Evolutionary conservation across 2,797 vertebrate genomes (phyloP).

Genomic region (Takifugu ocellatus): DNA sequence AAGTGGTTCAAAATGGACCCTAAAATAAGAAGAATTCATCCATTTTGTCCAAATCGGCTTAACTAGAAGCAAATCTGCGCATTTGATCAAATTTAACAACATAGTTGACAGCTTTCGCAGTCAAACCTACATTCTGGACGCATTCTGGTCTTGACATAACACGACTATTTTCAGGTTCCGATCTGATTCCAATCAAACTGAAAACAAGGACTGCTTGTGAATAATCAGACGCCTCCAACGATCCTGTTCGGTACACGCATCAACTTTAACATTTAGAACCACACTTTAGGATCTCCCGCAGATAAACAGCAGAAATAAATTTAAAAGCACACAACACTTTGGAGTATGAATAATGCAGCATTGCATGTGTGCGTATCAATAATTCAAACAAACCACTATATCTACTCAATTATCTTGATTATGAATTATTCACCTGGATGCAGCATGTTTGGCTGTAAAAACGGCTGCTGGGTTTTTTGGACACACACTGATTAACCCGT

Average conservation of each 20-base stretch:
- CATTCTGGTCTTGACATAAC: not conserved
- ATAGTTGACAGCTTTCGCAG: not conserved
- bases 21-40: not conserved
- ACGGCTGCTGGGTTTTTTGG: conserved; percentile 34
- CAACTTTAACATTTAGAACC: not conserved
- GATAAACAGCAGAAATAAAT: conserved; percentile 73
- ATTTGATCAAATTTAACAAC: not conserved
- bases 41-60: not conserved
- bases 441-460: conserved; percentile 60
- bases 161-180: not conserved
- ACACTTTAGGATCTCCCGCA: conserved; percentile 39
- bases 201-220: conserved; percentile 3
- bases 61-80: not conserved
- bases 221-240: not conserved
- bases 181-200: not conserved
- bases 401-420: conserved; percentile 91
- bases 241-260: not conserved
- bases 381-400: conserved; percentile 90
- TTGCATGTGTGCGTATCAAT: conserved; percentile 90
- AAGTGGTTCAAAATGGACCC: not conserved
- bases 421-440: conserved; percentile 87
- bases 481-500: conserved; percentile 6
- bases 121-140: not conserved
- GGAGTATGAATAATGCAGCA: conserved; percentile 87
- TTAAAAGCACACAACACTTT: conserved; percentile 80